Conservation (phyloP, 2,113 vertebrate genomes). For the Alexandromys fortis region DNA sequence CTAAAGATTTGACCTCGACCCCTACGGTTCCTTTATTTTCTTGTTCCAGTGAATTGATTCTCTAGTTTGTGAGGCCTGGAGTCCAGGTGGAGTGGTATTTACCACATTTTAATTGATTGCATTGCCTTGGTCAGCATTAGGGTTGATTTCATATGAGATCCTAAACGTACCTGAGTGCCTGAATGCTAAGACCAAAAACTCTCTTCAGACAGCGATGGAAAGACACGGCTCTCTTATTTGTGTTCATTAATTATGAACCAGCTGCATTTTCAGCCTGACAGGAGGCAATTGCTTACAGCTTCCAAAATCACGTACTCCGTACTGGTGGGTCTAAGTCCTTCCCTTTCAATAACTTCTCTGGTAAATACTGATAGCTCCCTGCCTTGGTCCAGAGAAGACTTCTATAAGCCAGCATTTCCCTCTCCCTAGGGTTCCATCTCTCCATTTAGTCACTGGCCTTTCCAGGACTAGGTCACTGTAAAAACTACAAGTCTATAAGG, state of each 20-base stretch:
- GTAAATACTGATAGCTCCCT: background rate
- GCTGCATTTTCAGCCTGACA: background rate
- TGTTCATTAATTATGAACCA: background rate
- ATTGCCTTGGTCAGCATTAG: background rate
- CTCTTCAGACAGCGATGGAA: background rate
- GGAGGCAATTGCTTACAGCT: background rate
- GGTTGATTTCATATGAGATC: background rate
- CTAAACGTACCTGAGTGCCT: background rate
- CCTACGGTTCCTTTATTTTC: conserved; percentile 29
- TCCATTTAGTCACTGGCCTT: background rate
- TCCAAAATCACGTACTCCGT: background rate
- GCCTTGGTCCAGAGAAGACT: background rate
- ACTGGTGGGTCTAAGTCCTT: background rate
- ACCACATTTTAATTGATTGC: background rate
- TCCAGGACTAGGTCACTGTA: background rate
- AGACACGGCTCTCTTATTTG: background rate
- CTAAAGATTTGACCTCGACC: conserved; percentile 61
- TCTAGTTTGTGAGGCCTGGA: background rate
- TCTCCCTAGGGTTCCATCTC: background rate
- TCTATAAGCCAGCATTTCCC: background rate
- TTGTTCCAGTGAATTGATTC: conserved; percentile 29
- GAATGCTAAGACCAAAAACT: background rate
- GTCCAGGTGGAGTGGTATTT: background rate
- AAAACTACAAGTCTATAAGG: background rate
- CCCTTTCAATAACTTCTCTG: background rate